These are phyloP conservation scores for Aphodius granarius DNA, from an alignment of 2,888 invertebrate genomes.

Conservation along the genomic window DNA sequence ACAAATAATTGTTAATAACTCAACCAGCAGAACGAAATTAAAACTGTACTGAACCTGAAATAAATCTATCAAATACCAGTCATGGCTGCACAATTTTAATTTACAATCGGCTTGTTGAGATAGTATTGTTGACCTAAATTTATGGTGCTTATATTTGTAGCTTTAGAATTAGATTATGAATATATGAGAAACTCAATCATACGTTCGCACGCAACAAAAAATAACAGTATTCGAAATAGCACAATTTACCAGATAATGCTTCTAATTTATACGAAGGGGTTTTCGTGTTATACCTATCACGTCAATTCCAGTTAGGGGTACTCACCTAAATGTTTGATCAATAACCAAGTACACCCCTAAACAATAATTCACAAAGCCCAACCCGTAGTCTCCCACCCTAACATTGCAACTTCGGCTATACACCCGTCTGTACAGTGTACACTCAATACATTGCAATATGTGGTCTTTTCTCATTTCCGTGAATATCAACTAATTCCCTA, in stretches of 20 bases:
- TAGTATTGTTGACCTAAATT: too few relatives aligned
- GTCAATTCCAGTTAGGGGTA: background rate
- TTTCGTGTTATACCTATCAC: background rate
- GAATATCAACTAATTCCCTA: background rate
- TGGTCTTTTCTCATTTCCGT: background rate
- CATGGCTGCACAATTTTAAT: too few relatives aligned
- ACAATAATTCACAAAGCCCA: background rate
- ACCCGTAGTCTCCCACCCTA: background rate
- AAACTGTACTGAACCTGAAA: too few relatives aligned
- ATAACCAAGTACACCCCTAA: background rate
- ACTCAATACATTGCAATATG: background rate
- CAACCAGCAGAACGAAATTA: too few relatives aligned
- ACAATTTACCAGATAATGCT: background rate
- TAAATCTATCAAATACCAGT: too few relatives aligned
- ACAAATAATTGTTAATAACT: too few relatives aligned
- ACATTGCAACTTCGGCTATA: background rate
- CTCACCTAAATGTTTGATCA: background rate
- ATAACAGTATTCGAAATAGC: background rate
- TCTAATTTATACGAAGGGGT: background rate
- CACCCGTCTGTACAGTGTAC: background rate
- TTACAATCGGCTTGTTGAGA: too few relatives aligned
- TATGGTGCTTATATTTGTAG: background rate
- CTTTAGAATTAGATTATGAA: background rate
- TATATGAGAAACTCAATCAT: background rate
- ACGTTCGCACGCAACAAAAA: background rate